Evolutionary conservation across 2,888 invertebrate genomes (phyloP), one percentile per base, ranked within the genome.

Genomic region (Drosophila sordidapex): DNA sequence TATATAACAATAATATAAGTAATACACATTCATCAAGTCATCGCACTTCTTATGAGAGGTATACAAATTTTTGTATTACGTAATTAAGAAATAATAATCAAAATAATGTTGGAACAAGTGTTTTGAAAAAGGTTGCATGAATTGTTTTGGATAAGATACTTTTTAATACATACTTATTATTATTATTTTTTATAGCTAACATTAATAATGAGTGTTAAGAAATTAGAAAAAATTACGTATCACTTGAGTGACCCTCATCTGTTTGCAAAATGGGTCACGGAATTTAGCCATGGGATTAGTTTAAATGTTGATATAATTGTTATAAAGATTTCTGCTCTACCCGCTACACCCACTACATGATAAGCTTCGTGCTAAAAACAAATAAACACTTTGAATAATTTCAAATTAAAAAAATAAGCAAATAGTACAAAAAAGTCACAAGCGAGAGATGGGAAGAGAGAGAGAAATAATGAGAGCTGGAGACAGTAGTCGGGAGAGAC

Each of bases 301-400:
- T 57, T 52, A 49, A 31, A 61, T 56, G 36, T 38, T 66, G 21
- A 21, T 25, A 31, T 13, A 59, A 27, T 29, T 43, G 21, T 48
- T 38, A n/a, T 11, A 18, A 18, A 8, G 25, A 27, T 46, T 63
- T 25, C 27, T 62, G 52, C 38, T 11, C 13, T n/a, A 11, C 5
- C 35, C 7, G 11, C n/a, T 18, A 56, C 29, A 63, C 43, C 6
- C 21, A 25, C 18, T 38, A 15, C 27, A 31, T 40, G 70, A 77
- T 81, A 83, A 78, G 56, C 59, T 31, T 18, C 25, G 52, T 35
- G 60, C 18, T 33, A 27, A 38, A 60, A 31, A 33, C 60, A 87
- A 90, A 83, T 74, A 85, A 76, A 82, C 68, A 79, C 7, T 62
- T 56, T 56, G 33, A 63, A 87, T 70, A 85, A 74, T 56, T 38